Conservation (phyloP, 2,888 invertebrate species). For the Panopea generosa region DNA sequence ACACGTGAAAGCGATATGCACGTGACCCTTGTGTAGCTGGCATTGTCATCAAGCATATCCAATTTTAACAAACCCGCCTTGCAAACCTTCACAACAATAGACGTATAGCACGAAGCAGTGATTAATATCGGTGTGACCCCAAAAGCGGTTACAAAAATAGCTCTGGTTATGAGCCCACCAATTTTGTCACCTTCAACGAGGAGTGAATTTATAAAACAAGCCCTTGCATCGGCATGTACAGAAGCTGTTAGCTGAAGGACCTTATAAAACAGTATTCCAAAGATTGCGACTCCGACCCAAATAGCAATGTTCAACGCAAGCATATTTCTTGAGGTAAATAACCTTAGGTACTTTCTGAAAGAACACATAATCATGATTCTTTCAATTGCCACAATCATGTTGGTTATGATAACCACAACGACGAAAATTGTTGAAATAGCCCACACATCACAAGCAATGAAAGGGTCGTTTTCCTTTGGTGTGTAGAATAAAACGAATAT, state of each 20-base stretch:
- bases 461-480: not conserved
- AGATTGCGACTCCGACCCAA: conserved; percentile 12
- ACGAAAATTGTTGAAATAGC: conserved; percentile 37
- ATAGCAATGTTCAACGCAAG: conserved; percentile 17
- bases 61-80: conserved; percentile 39
- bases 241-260: conserved; percentile 1
- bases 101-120: conserved; percentile 35
- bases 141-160: conserved; percentile 5
- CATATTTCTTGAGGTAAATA: conserved; percentile 34
- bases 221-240: conserved; percentile 6
- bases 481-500: conserved; percentile 32
- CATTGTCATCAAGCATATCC: conserved; percentile 38
- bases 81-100: conserved; percentile 37
- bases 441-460: conserved; percentile 37
- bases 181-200: not conserved
- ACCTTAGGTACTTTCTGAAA: conserved; percentile 38
- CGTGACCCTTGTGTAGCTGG: conserved; percentile 36
- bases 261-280: conserved; percentile 14
- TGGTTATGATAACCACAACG: conserved; percentile 37
- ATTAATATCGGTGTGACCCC: conserved; percentile 33
- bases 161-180: not conserved
- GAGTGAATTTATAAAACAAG: conserved; percentile 1
- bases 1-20: conserved; percentile 43
- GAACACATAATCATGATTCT: conserved; percentile 47
- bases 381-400: conserved; percentile 49